These are phyloP conservation scores for Falco berigora DNA, from an alignment of 2,797 vertebrate species.

Conservation along the genomic window DNA sequence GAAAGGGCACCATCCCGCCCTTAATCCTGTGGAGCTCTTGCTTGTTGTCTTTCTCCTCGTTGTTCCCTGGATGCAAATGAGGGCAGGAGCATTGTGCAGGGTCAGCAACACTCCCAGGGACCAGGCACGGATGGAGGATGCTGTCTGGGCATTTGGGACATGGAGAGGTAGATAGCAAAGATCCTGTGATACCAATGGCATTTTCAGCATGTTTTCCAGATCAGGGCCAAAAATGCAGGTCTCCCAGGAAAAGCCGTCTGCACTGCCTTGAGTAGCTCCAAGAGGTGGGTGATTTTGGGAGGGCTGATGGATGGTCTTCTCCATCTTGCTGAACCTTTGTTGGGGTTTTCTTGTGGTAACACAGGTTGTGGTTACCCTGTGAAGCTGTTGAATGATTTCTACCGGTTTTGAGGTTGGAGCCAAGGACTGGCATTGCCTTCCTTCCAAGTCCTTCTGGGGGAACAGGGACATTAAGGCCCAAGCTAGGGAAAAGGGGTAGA, in stretches of 20 bases:
- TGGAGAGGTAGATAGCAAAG: not conserved
- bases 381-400: not conserved
- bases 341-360: not conserved
- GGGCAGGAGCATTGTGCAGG: not conserved
- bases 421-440: not conserved
- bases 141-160: not conserved
- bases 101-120: not conserved
- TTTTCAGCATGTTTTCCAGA: not conserved
- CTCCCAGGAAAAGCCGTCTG: not conserved
- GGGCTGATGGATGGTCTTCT: not conserved
- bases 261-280: not conserved
- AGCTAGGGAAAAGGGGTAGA: not conserved
- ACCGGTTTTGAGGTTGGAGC: not conserved
- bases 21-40: not conserved
- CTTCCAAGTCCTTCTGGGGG: not conserved
- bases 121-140: not conserved
- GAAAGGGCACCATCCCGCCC: not conserved
- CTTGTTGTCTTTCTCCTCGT: not conserved
- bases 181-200: not conserved
- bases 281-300: not conserved
- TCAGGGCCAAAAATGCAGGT: not conserved
- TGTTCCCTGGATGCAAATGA: not conserved
- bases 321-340: not conserved
- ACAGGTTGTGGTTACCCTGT: not conserved
- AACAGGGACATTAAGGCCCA: not conserved